Base-by-base conservation (phyloP, 2,113 vertebrate genomes). In the Puma concolor region DNA sequence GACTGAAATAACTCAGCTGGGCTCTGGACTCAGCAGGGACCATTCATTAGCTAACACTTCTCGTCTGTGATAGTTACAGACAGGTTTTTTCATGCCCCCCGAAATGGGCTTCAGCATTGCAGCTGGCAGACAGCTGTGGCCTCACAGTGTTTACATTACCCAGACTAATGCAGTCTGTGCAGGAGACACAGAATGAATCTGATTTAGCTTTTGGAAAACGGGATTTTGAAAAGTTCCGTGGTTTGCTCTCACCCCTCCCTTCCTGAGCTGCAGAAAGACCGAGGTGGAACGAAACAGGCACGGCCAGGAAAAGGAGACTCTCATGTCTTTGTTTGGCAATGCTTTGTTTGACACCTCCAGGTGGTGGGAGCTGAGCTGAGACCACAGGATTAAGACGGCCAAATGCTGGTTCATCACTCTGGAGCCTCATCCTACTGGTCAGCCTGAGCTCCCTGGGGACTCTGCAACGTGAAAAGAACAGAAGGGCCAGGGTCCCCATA, bases 41-140 rank as follows among this genome's bases (percentile, higher is more conserved):
- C 97, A 97, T 98, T 98, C 98, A 98, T 98, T 98, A 98, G 96
- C 98, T 98, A 98, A 98, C 97, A 98, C 97, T 98, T 98, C 97
- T 98, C 97, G 97, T 98, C 97, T 98, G 97, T 98, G 98, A 98
- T 97, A 95, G 95, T 98, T 97, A 97, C 96, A 98, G 96, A 98
- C 97, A 98, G 98, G 98, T 97, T 98, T 98, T 97, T 97, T 98
- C 97, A 98, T 98, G 97, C 97, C 98, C 97, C 98, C 97, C 71
- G 64, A 98, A 97, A 97, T 91, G 98, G 97, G 96, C 97, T 98
- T 98, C 85, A 63, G 80, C 66, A 27, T 95, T 94, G 97, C 98
- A 97, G 97, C 98, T 98, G 98, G 97, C 97, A 98, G 97, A 97
- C 98, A 97, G 96, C 96, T 98, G 97, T 97, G 97, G 97, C 94